Percentiles rank a stretch among this genome's conserved stretches.
phyloP scores from a whole-genome alignment of 2,113 vertebrate genomes.

The Scomber scombrus region DNA sequence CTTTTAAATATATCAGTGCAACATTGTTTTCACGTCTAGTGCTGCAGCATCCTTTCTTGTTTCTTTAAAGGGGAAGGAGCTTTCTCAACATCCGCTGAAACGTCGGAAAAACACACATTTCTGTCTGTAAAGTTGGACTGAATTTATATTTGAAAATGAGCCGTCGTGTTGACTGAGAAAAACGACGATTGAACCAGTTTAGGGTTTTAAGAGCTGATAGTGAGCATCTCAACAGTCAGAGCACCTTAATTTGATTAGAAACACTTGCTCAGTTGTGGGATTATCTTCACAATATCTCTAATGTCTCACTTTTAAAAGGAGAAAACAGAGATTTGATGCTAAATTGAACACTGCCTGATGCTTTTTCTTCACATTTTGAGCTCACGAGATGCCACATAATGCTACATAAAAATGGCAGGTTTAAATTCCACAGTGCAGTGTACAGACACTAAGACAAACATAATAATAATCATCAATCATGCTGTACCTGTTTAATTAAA shows the following conservation, averaged over 20 bases:
- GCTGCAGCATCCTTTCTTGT: conserved; percentile 92
- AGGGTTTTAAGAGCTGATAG: not conserved
- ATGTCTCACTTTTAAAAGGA: not conserved
- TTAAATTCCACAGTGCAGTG: not conserved
- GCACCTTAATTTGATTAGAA: not conserved
- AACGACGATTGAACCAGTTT: too few relatives aligned
- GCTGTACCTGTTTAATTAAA: too few relatives aligned
- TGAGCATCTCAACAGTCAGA: not conserved
- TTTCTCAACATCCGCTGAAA: not conserved
- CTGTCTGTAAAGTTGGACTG: not conserved
- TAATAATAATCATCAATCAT: too few relatives aligned
- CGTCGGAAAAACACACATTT: not conserved
- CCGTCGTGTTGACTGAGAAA: not conserved
- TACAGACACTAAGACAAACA: not conserved
- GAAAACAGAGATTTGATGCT: not conserved
- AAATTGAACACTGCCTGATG: not conserved
- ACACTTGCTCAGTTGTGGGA: not conserved
- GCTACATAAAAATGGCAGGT: conserved; percentile 19
- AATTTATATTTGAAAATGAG: not conserved
- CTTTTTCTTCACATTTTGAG: not conserved
- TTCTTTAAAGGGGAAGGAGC: conserved; percentile 50
- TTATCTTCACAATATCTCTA: not conserved
- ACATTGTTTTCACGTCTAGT: conserved; percentile 87
- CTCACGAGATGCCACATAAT: conserved; percentile 1
- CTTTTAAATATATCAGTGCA: conserved; percentile 85